Conservation (phyloP, 2,113 vertebrate species). For the Misgurnus anguillicaudatus region DNA sequence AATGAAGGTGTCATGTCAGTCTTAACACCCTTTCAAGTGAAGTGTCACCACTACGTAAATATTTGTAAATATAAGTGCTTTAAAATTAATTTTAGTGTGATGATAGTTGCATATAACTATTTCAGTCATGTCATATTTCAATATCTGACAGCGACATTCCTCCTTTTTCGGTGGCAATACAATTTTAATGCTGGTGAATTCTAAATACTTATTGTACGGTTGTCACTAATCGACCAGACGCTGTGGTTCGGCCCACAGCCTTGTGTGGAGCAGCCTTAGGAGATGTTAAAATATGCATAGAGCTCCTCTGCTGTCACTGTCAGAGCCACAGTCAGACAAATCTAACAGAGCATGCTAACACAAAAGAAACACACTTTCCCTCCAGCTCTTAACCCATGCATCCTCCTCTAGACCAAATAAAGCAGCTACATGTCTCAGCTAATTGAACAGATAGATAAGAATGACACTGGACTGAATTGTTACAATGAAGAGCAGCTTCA, state of each 20-base stretch:
- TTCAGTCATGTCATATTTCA: conserved; percentile 55
- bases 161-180: conserved; percentile 51
- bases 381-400: conserved; percentile 33
- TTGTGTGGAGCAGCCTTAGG: conserved; percentile 37
- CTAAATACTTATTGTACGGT: conserved; percentile 53
- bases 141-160: conserved; percentile 38
- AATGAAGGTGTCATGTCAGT: too few species aligned
- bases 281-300: conserved; percentile 56
- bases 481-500: conserved; percentile 28
- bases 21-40: too few species aligned
- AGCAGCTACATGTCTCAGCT: conserved; percentile 32
- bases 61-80: neutral
- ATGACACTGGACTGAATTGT: conserved; percentile 27
- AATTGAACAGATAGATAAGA: conserved; percentile 30
- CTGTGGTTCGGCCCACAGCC: conserved; percentile 31
- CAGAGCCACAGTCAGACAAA: conserved; percentile 22
- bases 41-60: too few species aligned
- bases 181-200: conserved; percentile 64
- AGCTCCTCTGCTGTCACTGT: conserved; percentile 6
- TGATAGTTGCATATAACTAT: neutral
- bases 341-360: conserved; percentile 35
- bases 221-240: conserved; percentile 51
- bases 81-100: neutral
- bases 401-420: conserved; percentile 22
- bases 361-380: conserved; percentile 19